These are phyloP conservation scores for Spodoptera litura DNA, from an alignment of 1,140 invertebrate species.

Conservation along the genomic window DNA sequence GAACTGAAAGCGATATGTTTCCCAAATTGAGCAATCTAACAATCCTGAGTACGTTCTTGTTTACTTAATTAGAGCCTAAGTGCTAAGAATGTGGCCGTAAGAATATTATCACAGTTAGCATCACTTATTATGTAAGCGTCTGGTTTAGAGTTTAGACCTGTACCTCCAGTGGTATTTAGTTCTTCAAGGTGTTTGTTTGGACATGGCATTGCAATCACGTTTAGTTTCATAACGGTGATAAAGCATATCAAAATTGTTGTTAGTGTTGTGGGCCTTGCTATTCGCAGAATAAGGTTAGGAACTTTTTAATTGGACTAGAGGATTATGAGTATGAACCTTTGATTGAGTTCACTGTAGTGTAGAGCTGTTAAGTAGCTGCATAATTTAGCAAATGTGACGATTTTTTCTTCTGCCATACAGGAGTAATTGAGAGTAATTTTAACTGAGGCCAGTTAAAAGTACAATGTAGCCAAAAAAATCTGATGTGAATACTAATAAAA, in stretches of 20 bases:
- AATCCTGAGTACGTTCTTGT: constrained; percentile 14
- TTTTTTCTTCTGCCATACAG: no score
- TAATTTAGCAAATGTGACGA: no score
- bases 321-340: no score
- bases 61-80: constrained; percentile 28
- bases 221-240: constrained; percentile 7
- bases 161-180: background rate
- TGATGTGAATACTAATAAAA: no score
- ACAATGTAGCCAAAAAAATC: no score
- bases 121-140: constrained; percentile 15
- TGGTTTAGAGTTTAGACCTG: background rate
- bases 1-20: constrained; percentile 36
- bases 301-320: background rate
- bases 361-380: no score
- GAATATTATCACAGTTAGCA: constrained; percentile 27
- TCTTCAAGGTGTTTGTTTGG: constrained; percentile 18
- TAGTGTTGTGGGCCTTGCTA: background rate
- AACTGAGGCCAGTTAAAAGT: no score
- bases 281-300: background rate
- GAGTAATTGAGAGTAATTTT: no score
- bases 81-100: constrained; percentile 19
- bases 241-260: constrained; percentile 13
- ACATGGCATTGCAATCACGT: background rate
- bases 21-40: constrained; percentile 29
- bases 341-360: no score